phyloP scores from a whole-genome alignment of 2,113 vertebrate species.

The Murina feae region DNA sequence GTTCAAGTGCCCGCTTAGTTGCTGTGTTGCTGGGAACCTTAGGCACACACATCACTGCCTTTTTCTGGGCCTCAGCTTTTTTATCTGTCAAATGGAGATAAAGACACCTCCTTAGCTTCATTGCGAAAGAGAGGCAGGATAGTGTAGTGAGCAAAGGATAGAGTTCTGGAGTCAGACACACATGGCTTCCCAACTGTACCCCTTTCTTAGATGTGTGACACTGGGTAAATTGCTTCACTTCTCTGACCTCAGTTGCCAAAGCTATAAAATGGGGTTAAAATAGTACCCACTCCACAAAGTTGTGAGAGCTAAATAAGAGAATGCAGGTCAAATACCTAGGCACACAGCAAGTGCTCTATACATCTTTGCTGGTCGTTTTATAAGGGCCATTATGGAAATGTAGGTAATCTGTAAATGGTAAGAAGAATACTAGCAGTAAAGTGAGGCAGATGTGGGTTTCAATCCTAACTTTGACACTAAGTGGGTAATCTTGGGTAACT shows the following conservation, averaged over 20 bases:
- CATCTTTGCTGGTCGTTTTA: not conserved
- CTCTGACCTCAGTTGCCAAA: conserved; percentile 13
- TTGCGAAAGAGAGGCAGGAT: not conserved
- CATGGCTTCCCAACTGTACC: not conserved
- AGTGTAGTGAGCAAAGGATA: not conserved
- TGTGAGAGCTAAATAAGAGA: not conserved
- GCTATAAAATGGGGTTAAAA: not conserved
- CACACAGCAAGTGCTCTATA: not conserved
- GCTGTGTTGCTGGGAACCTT: not conserved
- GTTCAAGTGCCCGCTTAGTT: not conserved
- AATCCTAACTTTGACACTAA: not conserved
- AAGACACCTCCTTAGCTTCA: not conserved
- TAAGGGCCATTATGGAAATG: not conserved
- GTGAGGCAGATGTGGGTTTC: not conserved
- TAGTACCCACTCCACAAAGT: not conserved
- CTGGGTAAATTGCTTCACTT: not conserved
- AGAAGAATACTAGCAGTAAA: not conserved
- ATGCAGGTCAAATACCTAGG: not conserved
- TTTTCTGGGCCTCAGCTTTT: not conserved
- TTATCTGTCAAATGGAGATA: not conserved
- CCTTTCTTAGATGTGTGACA: not conserved
- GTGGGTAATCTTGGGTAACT: not conserved
- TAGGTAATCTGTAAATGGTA: not conserved
- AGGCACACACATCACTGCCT: not conserved
- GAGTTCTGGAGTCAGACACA: not conserved